A percentile compares a stretch with the other conserved stretches of the same genome.
Conservation (phyloP, 2,113 vertebrate genomes). For the Oryzias melastigma region DNA sequence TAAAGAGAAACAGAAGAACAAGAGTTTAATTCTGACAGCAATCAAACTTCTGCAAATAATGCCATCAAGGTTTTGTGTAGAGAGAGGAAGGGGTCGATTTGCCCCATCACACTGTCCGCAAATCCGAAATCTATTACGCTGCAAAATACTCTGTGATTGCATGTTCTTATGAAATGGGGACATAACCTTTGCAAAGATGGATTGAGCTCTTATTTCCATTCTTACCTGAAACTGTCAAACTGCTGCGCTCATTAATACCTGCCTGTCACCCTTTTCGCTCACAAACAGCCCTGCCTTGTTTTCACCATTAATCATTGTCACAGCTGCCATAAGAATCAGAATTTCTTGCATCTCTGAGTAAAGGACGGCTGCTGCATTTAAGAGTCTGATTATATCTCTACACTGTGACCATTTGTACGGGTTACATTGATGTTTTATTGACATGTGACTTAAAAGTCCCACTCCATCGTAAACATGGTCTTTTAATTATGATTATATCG, state of each 20-base stretch:
- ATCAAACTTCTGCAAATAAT: too few relatives aligned
- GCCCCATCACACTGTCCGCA: constrained; percentile 18
- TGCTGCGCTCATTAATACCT: constrained; percentile 74
- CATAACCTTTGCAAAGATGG: constrained; percentile 72
- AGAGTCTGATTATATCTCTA: constrained; percentile 30
- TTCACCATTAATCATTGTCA: constrained; percentile 75
- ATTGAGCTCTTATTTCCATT: constrained; percentile 72
- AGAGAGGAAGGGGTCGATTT: constrained; percentile 2
- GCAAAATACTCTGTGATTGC: constrained; percentile 49
- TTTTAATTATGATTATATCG: too few relatives aligned
- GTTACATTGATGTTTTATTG: constrained; percentile 19
- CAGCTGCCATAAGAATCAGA: constrained; percentile 61
- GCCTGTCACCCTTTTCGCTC: constrained; percentile 61
- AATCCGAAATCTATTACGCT: constrained; percentile 62
- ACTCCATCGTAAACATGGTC: too few relatives aligned
- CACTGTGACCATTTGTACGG: constrained; percentile 24
- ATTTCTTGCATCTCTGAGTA: constrained; percentile 41
- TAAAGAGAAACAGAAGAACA: too few relatives aligned
- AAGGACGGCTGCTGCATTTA: constrained; percentile 42
- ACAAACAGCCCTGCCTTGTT: constrained; percentile 34
- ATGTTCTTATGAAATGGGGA: constrained; percentile 70
- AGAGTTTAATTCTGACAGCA: too few relatives aligned
- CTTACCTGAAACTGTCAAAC: constrained; percentile 72
- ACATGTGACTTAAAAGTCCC: constrained; percentile 14
- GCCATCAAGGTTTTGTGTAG: too few relatives aligned